A percentile compares a stretch with the other conserved stretches of the same genome.
phyloP scores from a whole-genome alignment of 1,140 invertebrate species.

The Antheraea pernyi region DNA sequence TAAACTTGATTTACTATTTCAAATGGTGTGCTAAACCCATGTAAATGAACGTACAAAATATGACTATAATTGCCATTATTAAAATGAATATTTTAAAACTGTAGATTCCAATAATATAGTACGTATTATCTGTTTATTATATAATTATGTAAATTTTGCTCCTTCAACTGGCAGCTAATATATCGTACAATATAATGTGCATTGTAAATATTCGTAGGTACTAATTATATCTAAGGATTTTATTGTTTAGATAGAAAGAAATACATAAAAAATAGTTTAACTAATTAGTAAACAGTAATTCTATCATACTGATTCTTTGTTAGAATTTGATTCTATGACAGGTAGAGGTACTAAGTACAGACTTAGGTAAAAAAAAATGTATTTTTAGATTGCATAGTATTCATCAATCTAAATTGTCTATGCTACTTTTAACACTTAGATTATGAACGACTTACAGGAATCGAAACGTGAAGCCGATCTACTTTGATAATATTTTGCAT shows the following conservation, averaged over 20 bases:
- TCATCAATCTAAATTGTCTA: neutral
- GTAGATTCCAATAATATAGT: slow-evolving; percentile 31
- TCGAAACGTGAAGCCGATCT: neutral
- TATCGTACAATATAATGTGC: slow-evolving; percentile 56
- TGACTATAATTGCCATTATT: slow-evolving; percentile 67
- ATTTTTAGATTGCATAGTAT: slow-evolving; percentile 1
- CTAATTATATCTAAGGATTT: slow-evolving; percentile 59
- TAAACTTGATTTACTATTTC: neutral
- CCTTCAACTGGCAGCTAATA: slow-evolving; percentile 67
- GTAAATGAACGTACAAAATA: slow-evolving; percentile 70
- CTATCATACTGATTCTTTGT: neutral
- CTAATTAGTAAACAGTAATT: neutral
- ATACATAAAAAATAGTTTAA: slow-evolving; percentile 3
- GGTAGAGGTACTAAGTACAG: neutral
- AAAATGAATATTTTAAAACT: slow-evolving; percentile 40
- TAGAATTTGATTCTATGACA: slow-evolving; percentile 1
- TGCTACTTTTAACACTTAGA: neutral
- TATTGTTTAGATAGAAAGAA: slow-evolving; percentile 55
- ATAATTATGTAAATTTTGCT: slow-evolving; percentile 38
- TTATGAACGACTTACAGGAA: neutral
- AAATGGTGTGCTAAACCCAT: slow-evolving; percentile 19
- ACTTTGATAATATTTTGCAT: slow-evolving; percentile 53
- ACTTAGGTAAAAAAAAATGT: neutral
- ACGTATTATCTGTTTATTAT: slow-evolving; percentile 16
- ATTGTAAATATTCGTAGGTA: slow-evolving; percentile 72